phyloP scores from a whole-genome alignment of 1,140 invertebrate species.

The Ditylenchus dipsaci region DNA sequence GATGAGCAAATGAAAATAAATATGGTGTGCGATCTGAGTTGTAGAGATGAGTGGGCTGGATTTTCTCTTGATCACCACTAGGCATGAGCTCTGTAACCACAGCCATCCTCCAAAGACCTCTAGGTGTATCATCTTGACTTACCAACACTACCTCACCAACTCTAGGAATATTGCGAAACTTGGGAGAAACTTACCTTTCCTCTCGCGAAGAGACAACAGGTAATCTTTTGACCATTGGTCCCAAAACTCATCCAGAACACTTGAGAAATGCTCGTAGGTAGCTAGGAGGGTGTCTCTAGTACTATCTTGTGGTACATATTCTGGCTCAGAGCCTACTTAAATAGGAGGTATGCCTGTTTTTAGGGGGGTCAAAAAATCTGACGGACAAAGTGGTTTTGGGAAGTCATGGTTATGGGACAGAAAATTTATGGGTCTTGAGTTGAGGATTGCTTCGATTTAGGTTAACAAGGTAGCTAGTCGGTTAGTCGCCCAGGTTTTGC shows the following conservation, averaged over 20 bases:
- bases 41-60: too few species aligned
- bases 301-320: too few species aligned
- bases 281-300: too few species aligned
- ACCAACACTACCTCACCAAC: constrained; percentile 13
- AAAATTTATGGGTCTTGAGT: constrained; percentile 7
- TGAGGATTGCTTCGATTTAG: constrained; percentile 4
- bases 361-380: constrained; percentile 5
- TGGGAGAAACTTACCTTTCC: neutral
- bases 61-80: neutral
- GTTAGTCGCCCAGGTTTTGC: neutral
- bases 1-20: too few species aligned
- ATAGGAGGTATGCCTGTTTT: too few species aligned
- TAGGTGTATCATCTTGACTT: neutral
- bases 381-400: constrained; percentile 1
- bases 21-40: too few species aligned
- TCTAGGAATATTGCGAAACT: neutral
- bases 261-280: too few species aligned
- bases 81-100: neutral
- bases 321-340: too few species aligned
- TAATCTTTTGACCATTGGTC: neutral
- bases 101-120: constrained; percentile 9
- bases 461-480: constrained; percentile 14
- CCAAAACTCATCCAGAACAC: neutral
- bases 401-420: neutral
- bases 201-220: neutral